Conservation (phyloP, 2,888 invertebrate species). For the Drosophila mulleri region DNA sequence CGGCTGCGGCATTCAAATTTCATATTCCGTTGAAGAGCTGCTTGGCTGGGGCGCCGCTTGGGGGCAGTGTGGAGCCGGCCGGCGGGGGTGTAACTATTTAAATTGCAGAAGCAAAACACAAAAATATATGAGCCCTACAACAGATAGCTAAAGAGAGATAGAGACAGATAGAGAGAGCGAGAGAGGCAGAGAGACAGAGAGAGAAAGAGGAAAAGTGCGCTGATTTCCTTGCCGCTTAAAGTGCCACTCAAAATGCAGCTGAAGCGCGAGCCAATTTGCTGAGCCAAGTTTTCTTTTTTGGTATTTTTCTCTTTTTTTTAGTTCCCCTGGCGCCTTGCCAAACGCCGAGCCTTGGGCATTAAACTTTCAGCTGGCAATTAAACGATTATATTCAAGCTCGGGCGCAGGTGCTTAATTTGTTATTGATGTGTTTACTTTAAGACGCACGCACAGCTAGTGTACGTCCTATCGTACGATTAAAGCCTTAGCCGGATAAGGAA, state of each 20-base stretch:
- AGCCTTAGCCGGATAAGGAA: background rate
- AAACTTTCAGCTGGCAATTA: conserved; percentile 65
- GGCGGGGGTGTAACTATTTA: conserved; percentile 52
- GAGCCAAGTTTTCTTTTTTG: conserved; percentile 7
- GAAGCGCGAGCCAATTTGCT: conserved; percentile 55
- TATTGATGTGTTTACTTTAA: conserved; percentile 55
- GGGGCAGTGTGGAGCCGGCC: background rate
- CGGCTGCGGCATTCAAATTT: conserved; percentile 59
- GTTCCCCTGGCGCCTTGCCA: conserved; percentile 52
- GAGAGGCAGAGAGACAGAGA: background rate
- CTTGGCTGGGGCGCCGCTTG: conserved; percentile 14
- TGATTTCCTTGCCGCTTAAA: conserved; percentile 54
- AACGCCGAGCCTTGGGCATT: conserved; percentile 48
- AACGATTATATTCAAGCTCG: conserved; percentile 46
- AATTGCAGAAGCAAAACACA: conserved; percentile 58
- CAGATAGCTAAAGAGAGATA: conserved; percentile 12
- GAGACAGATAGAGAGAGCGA: background rate
- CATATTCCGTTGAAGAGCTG: conserved; percentile 63
- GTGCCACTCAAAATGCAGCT: conserved; percentile 55
- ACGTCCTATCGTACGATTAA: background rate
- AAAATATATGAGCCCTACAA: conserved; percentile 36
- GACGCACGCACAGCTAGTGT: conserved; percentile 5
- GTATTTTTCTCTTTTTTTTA: conserved; percentile 8
- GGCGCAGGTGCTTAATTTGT: conserved; percentile 62
- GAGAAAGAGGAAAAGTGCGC: conserved; percentile 8